A percentile compares a stretch with the other conserved stretches of the same genome.
Conservation (phyloP, 2,888 invertebrate species). For the Meteorus colon region DNA sequence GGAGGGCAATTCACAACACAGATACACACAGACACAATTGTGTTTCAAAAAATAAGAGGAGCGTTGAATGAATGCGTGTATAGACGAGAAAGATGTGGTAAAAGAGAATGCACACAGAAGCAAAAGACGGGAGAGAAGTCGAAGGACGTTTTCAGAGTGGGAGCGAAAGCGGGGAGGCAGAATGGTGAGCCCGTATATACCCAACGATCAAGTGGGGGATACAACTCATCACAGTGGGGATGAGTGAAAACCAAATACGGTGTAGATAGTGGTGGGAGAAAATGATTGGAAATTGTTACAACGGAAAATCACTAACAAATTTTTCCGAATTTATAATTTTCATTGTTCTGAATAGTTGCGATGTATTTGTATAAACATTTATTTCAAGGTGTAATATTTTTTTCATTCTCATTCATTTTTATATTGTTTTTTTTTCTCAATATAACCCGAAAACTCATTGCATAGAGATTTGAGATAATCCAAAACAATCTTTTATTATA, state of each 20-base stretch:
- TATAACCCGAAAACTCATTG: too few relatives aligned
- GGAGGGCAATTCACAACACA: slow-evolving; percentile 22
- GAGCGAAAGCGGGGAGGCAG: slow-evolving; percentile 43
- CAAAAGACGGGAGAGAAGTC: slow-evolving; percentile 34
- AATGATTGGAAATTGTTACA: background rate
- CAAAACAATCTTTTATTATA: too few relatives aligned
- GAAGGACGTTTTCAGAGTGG: slow-evolving; percentile 38
- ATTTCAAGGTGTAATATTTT: too few relatives aligned
- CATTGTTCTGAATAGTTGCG: too few relatives aligned
- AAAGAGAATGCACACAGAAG: slow-evolving; percentile 23
- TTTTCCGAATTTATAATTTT: background rate
- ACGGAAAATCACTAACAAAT: background rate
- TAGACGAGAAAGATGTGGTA: slow-evolving; percentile 24
- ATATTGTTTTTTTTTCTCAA: too few relatives aligned
- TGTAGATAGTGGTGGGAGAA: background rate
- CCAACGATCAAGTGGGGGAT: background rate
- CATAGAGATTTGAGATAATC: too few relatives aligned
- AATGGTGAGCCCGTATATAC: slow-evolving; percentile 8
- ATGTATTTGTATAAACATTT: too few relatives aligned
- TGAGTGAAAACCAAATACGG: background rate
- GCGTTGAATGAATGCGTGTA: slow-evolving; percentile 17
- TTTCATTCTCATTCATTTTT: too few relatives aligned
- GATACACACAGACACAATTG: slow-evolving; percentile 27
- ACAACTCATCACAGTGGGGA: background rate
- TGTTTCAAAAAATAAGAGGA: slow-evolving; percentile 36